A percentile compares a stretch with the other conserved stretches of the same genome.
Evolutionary conservation across 2,113 vertebrate genomes (phyloP).

Genomic region (Xiphias gladius): DNA sequence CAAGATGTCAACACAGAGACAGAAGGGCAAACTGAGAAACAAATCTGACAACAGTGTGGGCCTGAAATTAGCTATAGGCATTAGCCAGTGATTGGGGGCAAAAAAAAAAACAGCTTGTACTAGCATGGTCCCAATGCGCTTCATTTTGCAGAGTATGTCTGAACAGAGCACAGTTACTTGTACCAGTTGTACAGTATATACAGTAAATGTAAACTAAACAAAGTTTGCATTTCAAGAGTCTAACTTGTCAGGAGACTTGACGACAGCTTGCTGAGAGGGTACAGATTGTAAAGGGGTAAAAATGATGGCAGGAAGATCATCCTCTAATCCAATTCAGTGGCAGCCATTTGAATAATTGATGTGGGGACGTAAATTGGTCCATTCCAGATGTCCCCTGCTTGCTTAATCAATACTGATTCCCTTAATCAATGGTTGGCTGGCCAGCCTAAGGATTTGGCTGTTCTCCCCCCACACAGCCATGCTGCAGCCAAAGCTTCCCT

Average conservation of each 20-base stretch:
- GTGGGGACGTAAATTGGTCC: constrained; percentile 79
- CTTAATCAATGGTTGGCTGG: constrained; percentile 79
- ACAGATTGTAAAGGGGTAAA: constrained; percentile 67
- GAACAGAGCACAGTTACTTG: constrained; percentile 11
- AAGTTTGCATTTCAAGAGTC: constrained; percentile 56
- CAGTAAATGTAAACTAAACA: constrained; percentile 24
- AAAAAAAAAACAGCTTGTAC: background rate
- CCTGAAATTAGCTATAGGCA: constrained; percentile 26
- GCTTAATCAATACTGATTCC: constrained; percentile 82
- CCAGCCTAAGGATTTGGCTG: constrained; percentile 61
- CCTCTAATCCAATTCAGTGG: constrained; percentile 77
- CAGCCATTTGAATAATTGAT: constrained; percentile 83
- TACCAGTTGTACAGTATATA: background rate
- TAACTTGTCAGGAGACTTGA: constrained; percentile 44
- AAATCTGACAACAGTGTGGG: constrained; percentile 58
- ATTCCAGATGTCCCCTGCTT: constrained; percentile 82
- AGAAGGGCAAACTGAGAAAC: constrained; percentile 72
- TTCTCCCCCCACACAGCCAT: constrained; percentile 29
- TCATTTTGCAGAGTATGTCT: constrained; percentile 24
- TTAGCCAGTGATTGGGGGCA: constrained; percentile 26
- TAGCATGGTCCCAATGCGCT: background rate
- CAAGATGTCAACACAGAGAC: constrained; percentile 71
- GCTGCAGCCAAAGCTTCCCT: constrained; percentile 60
- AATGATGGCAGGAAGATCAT: constrained; percentile 61
- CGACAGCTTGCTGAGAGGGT: constrained; percentile 70